These are phyloP conservation scores for Agonum fuliginosum DNA, from an alignment of 2,888 invertebrate genomes.

Conservation along the genomic window DNA sequence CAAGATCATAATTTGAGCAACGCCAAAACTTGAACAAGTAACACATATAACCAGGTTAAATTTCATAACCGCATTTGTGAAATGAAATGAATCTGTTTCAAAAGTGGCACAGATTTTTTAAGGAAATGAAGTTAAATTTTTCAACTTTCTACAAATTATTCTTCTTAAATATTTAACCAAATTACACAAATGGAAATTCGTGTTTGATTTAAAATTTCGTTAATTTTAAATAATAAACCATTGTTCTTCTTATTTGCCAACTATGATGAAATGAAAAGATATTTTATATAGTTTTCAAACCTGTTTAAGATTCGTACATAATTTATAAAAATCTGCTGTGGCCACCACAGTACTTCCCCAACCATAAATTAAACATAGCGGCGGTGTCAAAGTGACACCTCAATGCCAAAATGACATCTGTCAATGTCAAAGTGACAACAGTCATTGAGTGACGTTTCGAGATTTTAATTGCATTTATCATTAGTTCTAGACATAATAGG, in stretches of 20 bases:
- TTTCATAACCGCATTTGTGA: constrained; percentile 23
- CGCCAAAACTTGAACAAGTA: neutral
- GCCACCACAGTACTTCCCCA: no score
- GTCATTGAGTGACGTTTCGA: no score
- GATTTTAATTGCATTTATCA: no score
- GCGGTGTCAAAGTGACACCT: no score
- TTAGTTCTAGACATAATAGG: no score
- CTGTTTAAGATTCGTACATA: no score
- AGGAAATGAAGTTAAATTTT: constrained; percentile 7
- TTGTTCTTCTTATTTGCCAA: neutral
- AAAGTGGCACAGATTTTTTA: constrained; percentile 33
- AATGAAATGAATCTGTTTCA: constrained; percentile 9
- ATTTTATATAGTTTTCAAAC: neutral
- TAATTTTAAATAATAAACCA: constrained; percentile 1
- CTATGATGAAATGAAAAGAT: neutral
- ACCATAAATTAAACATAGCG: no score
- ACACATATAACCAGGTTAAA: neutral
- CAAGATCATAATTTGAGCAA: neutral
- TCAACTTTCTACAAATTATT: constrained; percentile 26
- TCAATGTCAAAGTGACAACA: no score
- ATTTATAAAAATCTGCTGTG: no score
- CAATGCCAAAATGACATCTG: no score
- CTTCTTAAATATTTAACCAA: constrained; percentile 23
- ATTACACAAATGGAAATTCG: constrained; percentile 11
- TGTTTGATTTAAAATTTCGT: neutral